Evolutionary conservation across 2,113 vertebrate genomes (phyloP).

Genomic region (Butorides virescens): DNA sequence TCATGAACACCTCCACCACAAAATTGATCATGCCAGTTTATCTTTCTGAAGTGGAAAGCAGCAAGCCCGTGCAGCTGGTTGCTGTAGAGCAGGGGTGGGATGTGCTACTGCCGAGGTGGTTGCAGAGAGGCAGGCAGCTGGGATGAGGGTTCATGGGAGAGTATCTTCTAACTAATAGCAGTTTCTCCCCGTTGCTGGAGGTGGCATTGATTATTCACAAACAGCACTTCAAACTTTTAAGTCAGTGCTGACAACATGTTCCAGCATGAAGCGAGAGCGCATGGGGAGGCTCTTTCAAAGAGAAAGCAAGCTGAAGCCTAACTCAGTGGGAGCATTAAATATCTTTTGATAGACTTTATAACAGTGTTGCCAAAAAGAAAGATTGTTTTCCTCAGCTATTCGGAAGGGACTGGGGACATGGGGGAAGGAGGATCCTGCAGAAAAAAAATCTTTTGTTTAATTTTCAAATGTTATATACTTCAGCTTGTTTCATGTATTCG

Average conservation of each 20-base stretch:
- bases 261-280: not conserved
- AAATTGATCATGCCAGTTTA: not conserved
- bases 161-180: not conserved
- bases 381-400: not conserved
- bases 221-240: not conserved
- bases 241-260: not conserved
- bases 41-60: not conserved
- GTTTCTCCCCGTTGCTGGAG: not conserved
- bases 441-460: not conserved
- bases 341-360: not conserved
- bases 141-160: not conserved
- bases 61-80: not conserved
- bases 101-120: accelerated
- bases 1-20: not conserved
- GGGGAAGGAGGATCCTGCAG: not conserved
- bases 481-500: not conserved
- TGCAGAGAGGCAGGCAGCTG: no score
- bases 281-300: not conserved
- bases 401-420: not conserved
- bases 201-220: not conserved
- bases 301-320: not conserved
- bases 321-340: not conserved
- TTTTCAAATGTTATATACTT: not conserved
- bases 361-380: not conserved
- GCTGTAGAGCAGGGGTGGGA: not conserved